Base-by-base conservation (phyloP, 1,140 invertebrate species). In the Venustaconcha ellipsiformis region DNA sequence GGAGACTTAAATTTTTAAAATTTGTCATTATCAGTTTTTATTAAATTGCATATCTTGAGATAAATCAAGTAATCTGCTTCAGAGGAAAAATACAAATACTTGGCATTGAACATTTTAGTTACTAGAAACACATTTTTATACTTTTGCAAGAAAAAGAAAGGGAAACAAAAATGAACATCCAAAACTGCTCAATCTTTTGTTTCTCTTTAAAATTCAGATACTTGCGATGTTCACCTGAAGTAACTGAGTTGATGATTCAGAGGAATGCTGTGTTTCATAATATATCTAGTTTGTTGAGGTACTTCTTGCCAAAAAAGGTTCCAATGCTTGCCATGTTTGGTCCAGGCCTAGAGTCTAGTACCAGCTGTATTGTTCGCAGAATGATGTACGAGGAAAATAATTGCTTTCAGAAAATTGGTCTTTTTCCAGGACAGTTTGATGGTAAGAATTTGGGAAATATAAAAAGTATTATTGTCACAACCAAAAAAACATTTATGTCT, bases 311-410 rank as follows among this genome's bases (percentile, higher is more conserved):
- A 30, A 86, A 82, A 67, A 86, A 86, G 74, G 78, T 76, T 60
- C 84, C 87, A 15, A 82, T 81, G 67, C 82, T 85, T 48, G 85
- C 87, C 63, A 86, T 88, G 85, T 88, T 87, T 84, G 87, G 87
- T 67, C 86, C 87, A 64, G 87, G 87, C n/a, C 70, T 88, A n/a
- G 87, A 88, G 67, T 77, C 80, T 6, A 78, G 72, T 14, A 88
- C 87, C 14, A 86, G 84, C 76, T 71, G 72, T 14, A 74, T 88
- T 64, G 85, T 86, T 8, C 67, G 80, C 65, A 84, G 82, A 76
- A 84, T 88, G 65, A 69, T 88, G n/a, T 83, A 84, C 68, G 79
- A 83, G n/a, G 74, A 84, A 13, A 81, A 81, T 57, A 65, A 70
- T 17, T 62, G 57, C n/a, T 85, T 88, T 71, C 57, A 79, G 55